These are phyloP conservation scores for Diachrysia chrysitis DNA, from an alignment of 2,888 invertebrate species.

Conservation along the genomic window DNA sequence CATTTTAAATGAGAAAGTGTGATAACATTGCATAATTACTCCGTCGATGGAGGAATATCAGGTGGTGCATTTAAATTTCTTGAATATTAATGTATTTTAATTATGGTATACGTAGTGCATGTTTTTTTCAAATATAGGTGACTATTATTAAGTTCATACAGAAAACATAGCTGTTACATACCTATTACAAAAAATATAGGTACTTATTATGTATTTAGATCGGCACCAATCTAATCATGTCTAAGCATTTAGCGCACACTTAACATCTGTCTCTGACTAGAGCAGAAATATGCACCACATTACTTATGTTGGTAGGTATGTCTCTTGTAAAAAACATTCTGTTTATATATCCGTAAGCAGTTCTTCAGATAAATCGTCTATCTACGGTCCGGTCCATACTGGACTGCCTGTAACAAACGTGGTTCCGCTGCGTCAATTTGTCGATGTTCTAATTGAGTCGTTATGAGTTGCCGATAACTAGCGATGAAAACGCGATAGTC, in stretches of 20 bases:
- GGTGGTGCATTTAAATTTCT: constrained; percentile 69
- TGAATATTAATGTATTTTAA: constrained; percentile 44
- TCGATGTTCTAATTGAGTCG: constrained; percentile 72
- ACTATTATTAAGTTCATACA: not conserved
- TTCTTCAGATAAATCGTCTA: constrained; percentile 16
- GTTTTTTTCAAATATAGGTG: too few relatives aligned
- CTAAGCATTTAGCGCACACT: not conserved
- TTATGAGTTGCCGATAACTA: constrained; percentile 68
- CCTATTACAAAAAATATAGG: not conserved
- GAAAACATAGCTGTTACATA: not conserved
- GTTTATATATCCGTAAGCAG: not conserved
- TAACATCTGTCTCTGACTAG: not conserved
- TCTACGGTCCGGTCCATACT: constrained; percentile 15
- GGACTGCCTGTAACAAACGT: constrained; percentile 50
- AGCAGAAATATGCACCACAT: not conserved
- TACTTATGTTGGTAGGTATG: not conserved
- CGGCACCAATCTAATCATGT: not conserved
- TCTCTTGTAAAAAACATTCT: not conserved
- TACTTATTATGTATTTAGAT: not conserved
- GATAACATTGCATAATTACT: constrained; percentile 61
- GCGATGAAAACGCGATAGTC: constrained; percentile 85
- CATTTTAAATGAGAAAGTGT: constrained; percentile 74
- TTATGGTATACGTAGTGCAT: constrained; percentile 35
- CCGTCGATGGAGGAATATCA: constrained; percentile 82
- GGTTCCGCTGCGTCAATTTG: constrained; percentile 66